Base-by-base conservation (phyloP, 2,797 vertebrate species). In the Vespertilio murinus region DNA sequence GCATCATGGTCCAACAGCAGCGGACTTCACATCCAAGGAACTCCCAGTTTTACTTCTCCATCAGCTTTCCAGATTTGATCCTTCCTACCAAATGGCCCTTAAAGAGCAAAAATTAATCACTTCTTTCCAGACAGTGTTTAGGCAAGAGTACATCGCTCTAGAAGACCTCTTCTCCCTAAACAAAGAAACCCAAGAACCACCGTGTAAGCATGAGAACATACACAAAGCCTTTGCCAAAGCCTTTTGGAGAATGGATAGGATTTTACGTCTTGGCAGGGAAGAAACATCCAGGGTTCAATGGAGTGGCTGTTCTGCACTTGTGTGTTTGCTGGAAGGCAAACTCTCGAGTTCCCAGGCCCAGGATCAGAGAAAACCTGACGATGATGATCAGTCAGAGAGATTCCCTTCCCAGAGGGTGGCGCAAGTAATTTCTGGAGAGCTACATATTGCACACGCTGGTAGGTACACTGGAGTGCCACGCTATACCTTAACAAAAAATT, bases 241-340 rank as follows among this genome's bases (percentile, higher is more conserved):
- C 2, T 98, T 98, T 25, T 98, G 97, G 97, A 97, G 97, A 94
- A 98, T 97, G 97, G 97, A 98, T 2, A 97, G 96, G 70, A 96
- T 98, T 88, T 95, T 98, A 86, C 54, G 91, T 8, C 96, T 98
- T 6, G 98, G 98, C 87, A 98, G 98, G 75, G 96, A 97, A 0
- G 97, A 98, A 90, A 74, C 52, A 25, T 98, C 98, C 80, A 96
- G 94, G 91, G 96, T 98, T 80, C 90, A 61, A 49, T 98, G 98
- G 97, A 98, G 97, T 5, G 98, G 98, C 74, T 98, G 98, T 33
- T 97, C 98, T 20, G 97, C 78, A 0, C 77, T 97, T 35, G 94
- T 97, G n/a, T 98, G 98, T 83, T 69, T 98, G 25, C 42, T 98
- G 73, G 97, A 98, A 96, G 93, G 85, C 65, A 35, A 18, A 25